phyloP scores from a whole-genome alignment of 2,113 vertebrate species.

The Macrotis lagotis region DNA sequence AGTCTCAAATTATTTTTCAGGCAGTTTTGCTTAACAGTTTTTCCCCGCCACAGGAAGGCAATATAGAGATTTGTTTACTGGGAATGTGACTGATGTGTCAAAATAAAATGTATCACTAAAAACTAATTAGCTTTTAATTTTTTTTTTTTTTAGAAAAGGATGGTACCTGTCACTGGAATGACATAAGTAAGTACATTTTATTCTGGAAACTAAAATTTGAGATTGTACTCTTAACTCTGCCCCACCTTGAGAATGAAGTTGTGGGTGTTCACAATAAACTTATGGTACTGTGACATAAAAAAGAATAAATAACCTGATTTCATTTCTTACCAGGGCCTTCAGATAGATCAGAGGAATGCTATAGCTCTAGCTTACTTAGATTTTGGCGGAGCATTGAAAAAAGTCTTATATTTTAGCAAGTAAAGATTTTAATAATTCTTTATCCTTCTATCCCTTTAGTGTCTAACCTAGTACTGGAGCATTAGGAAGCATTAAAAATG shows the following conservation, averaged over 20 bases:
- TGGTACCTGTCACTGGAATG: background rate
- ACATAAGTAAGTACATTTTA: background rate
- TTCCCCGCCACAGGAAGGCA: background rate
- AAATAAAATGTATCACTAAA: background rate
- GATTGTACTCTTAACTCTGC: background rate
- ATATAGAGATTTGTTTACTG: background rate
- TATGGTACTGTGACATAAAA: background rate
- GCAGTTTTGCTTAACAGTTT: background rate
- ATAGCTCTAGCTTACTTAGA: background rate
- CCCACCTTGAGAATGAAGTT: background rate
- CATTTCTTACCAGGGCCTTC: background rate
- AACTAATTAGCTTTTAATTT: background rate
- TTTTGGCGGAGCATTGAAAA: background rate
- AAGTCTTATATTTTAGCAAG: background rate
- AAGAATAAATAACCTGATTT: background rate
- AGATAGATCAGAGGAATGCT: background rate
- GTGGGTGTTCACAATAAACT: background rate
- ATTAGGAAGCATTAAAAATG: background rate
- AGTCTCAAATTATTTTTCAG: background rate
- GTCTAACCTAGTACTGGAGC: background rate
- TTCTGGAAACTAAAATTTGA: background rate
- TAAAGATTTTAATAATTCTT: background rate
- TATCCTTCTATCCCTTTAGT: background rate
- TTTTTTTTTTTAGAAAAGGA: background rate
- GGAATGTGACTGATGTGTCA: background rate